A percentile compares a stretch with the other conserved stretches of the same genome.
phyloP scores from a whole-genome alignment of 1,140 invertebrate genomes.

The Lamellibrachia luymesi region DNA sequence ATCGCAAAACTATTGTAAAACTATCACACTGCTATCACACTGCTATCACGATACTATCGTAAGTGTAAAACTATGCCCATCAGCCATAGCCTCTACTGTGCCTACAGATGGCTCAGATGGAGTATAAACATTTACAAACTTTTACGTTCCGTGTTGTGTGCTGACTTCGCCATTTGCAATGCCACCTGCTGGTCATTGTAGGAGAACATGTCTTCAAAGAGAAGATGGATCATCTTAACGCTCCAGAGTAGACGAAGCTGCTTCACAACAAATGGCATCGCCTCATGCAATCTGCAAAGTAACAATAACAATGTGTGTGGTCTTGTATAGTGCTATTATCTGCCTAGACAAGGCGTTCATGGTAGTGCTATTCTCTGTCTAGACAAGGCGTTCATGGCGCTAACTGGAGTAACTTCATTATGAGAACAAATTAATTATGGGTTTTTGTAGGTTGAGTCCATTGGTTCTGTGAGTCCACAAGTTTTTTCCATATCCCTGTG shows the following conservation, averaged over 20 bases:
- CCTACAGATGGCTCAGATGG: constrained; percentile 31
- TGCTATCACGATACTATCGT: neutral
- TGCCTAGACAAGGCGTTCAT: neutral
- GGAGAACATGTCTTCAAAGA: constrained; percentile 58
- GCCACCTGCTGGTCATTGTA: constrained; percentile 17
- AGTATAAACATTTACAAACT: constrained; percentile 2
- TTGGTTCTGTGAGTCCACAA: no score
- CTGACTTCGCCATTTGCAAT: neutral
- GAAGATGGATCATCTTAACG: constrained; percentile 63
- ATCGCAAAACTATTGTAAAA: neutral
- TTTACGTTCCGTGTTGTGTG: constrained; percentile 21
- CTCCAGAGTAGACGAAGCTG: constrained; percentile 87
- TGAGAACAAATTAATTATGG: no score
- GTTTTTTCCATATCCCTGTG: no score
- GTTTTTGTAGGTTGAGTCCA: no score
- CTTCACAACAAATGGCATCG: constrained; percentile 74
- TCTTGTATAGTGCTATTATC: neutral
- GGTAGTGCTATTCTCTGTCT: neutral
- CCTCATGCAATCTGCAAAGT: constrained; percentile 71
- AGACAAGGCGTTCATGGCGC: no score
- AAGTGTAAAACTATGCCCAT: no score
- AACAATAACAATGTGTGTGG: neutral
- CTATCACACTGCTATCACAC: neutral
- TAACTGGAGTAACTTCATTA: neutral
- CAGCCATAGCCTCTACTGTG: no score